Evolutionary conservation across 2,888 invertebrate genomes (phyloP).

Genomic region (Petrolisthes cinctipes): DNA sequence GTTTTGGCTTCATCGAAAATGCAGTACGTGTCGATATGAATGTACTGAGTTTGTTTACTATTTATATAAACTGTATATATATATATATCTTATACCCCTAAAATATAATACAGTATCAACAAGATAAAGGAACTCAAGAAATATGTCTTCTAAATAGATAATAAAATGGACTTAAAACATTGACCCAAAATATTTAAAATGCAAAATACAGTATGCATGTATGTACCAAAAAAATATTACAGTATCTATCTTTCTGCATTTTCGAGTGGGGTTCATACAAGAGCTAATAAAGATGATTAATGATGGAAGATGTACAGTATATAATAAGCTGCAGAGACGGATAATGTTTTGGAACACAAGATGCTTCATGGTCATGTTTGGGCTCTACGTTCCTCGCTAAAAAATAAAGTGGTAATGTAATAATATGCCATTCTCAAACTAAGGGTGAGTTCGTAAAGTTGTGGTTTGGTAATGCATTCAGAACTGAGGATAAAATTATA

Average conservation of each 20-base stretch:
- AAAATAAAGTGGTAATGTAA: slow-evolving; percentile 7
- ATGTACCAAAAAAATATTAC: too few relatives aligned
- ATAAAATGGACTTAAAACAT: background rate
- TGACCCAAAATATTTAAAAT: too few relatives aligned
- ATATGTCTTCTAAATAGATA: background rate
- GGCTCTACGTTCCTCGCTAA: slow-evolving; percentile 43
- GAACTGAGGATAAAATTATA: too few relatives aligned
- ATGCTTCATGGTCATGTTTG: slow-evolving; percentile 49
- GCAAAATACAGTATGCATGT: too few relatives aligned
- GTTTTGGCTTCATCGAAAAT: background rate
- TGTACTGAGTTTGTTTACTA: background rate
- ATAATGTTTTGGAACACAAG: slow-evolving; percentile 35
- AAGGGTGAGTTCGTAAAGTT: slow-evolving; percentile 60
- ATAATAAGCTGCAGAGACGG: slow-evolving; percentile 37
- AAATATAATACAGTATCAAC: background rate
- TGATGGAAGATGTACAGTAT: background rate
- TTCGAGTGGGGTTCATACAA: slow-evolving; percentile 21
- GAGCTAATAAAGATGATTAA: slow-evolving; percentile 3
- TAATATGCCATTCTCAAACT: slow-evolving; percentile 47
- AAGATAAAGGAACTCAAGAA: background rate
- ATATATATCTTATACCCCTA: background rate
- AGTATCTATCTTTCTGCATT: slow-evolving; percentile 24
- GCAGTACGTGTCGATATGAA: background rate
- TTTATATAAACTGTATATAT: background rate
- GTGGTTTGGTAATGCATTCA: background rate